Evolutionary conservation across 2,797 vertebrate species (phyloP).

Genomic region (Onychomys torridus): DNA sequence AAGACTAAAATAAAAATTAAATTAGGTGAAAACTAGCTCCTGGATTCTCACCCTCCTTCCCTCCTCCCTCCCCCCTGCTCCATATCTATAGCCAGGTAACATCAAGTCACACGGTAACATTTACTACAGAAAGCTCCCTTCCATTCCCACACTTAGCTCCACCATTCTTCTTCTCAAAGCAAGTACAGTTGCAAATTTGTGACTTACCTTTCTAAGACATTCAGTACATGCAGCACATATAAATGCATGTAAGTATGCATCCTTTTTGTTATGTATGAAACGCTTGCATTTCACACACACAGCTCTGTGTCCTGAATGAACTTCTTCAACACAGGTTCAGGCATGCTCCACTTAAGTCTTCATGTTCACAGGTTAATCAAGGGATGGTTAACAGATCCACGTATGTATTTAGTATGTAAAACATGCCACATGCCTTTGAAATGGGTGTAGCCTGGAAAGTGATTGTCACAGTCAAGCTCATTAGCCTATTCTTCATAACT

Average conservation of each 20-base stretch:
- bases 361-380: background rate
- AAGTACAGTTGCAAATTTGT: background rate
- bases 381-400: background rate
- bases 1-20: background rate
- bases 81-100: background rate
- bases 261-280: background rate
- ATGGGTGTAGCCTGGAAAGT: background rate
- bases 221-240: background rate
- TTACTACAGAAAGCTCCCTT: background rate
- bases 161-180: conserved; percentile 12
- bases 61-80: no score
- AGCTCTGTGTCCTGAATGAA: background rate
- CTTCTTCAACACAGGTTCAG: background rate
- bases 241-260: background rate
- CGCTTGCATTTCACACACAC: background rate
- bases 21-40: background rate
- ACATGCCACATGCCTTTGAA: background rate
- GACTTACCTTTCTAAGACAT: background rate
- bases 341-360: background rate
- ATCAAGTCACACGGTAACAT: background rate
- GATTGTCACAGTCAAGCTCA: background rate
- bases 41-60: background rate
- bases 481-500: background rate
- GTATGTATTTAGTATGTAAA: background rate
- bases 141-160: background rate